These are phyloP conservation scores for Ornithorhynchus anatinus DNA, from an alignment of 2,113 vertebrate genomes.

Conservation along the genomic window DNA sequence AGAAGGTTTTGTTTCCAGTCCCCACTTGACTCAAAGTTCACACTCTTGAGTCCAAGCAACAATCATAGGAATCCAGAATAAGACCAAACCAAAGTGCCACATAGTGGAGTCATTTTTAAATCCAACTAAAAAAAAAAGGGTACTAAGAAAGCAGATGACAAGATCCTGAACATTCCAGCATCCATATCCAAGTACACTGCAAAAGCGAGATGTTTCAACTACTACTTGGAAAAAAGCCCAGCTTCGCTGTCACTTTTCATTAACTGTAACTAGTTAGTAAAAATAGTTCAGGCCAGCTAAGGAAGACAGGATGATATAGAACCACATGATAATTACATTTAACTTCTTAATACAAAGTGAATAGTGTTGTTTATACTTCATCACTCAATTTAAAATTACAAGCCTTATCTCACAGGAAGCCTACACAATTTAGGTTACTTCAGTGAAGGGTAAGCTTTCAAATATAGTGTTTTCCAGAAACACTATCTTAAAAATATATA, in stretches of 20 bases:
- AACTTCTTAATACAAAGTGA: slow-evolving; percentile 44
- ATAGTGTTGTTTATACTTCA: slow-evolving; percentile 15
- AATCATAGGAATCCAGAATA: too few relatives aligned
- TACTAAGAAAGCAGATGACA: too few relatives aligned
- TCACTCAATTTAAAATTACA: slow-evolving; percentile 65
- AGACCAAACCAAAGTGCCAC: too few relatives aligned
- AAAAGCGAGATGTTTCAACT: background rate
- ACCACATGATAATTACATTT: background rate
- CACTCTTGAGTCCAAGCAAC: too few relatives aligned
- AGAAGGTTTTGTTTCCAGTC: too few relatives aligned
- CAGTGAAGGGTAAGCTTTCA: slow-evolving; percentile 55
- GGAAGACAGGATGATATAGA: background rate
- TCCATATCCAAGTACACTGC: background rate
- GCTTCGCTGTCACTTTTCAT: background rate
- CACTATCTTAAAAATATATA: slow-evolving; percentile 68
- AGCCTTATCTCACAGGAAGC: slow-evolving; percentile 59
- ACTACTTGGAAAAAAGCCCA: background rate
- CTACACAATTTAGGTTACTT: slow-evolving; percentile 54
- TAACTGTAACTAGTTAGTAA: background rate
- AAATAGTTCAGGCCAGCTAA: background rate
- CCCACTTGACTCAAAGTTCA: too few relatives aligned
- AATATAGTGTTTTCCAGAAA: slow-evolving; percentile 67
- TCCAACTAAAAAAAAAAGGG: too few relatives aligned
- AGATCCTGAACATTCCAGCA: too few relatives aligned
- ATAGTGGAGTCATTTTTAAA: too few relatives aligned